phyloP scores from a whole-genome alignment of 2,888 invertebrate genomes.

The Hololepta plana region DNA sequence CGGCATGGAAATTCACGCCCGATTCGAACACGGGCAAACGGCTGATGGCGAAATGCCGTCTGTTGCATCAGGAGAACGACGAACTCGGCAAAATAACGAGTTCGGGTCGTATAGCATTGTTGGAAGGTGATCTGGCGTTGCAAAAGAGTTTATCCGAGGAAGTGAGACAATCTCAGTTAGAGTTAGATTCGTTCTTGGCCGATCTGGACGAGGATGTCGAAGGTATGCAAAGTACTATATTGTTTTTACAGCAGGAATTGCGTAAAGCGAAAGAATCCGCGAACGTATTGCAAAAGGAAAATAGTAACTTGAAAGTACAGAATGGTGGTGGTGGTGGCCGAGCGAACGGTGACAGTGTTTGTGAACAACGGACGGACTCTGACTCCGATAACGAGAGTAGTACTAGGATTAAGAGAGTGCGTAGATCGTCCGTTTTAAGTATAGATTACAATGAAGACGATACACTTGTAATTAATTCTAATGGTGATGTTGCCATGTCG shows the following conservation, averaged over 20 bases:
- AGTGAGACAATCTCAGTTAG: slow-evolving; percentile 92
- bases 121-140: slow-evolving; percentile 87
- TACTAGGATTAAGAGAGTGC: slow-evolving; percentile 44
- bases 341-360: slow-evolving; percentile 20
- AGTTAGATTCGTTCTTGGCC: slow-evolving; percentile 86
- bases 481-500: slow-evolving; percentile 40
- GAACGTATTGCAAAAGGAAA: slow-evolving; percentile 42
- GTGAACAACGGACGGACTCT: slow-evolving; percentile 28
- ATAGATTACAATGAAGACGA: slow-evolving; percentile 53
- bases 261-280: slow-evolving; percentile 54
- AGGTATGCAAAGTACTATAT: slow-evolving; percentile 95
- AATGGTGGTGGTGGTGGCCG: too few relatives aligned
- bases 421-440: slow-evolving; percentile 51
- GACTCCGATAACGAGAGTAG: slow-evolving; percentile 26
- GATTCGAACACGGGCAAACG: slow-evolving; percentile 97
- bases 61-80: slow-evolving; percentile 92
- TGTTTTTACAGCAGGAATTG: slow-evolving; percentile 84
- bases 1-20: slow-evolving; percentile 99
- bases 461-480: slow-evolving; percentile 48
- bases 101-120: slow-evolving; percentile 82
- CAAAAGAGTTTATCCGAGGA: slow-evolving; percentile 93
- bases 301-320: slow-evolving; percentile 17
- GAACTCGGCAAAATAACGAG: slow-evolving; percentile 92
- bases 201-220: slow-evolving; percentile 96
- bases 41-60: slow-evolving; percentile 90